Conservation (phyloP, 2,797 vertebrate genomes). For the Amphiprion clarkii region DNA sequence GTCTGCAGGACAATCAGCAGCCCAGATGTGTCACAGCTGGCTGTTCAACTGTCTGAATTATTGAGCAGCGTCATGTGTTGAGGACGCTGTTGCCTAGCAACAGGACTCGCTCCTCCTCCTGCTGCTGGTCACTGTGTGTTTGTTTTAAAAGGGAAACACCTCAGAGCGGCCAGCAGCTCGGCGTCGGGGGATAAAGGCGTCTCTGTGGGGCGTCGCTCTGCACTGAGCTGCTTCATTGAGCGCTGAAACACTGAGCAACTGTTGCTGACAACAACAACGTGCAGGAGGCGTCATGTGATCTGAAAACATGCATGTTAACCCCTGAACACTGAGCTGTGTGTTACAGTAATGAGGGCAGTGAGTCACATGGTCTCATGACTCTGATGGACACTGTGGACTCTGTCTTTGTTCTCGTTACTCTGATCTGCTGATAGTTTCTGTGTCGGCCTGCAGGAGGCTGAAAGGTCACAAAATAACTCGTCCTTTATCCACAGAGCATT, state of each 20-base stretch:
- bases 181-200: constrained; percentile 25
- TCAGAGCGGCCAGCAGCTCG: constrained; percentile 1
- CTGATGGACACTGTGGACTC: constrained; percentile 10
- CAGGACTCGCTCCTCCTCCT: not conserved
- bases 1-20: too few species aligned
- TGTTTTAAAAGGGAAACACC: constrained; percentile 42
- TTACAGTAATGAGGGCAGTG: constrained; percentile 28
- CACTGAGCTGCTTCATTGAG: constrained; percentile 45
- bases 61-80: not conserved
- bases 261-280: constrained; percentile 44
- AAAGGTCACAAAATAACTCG: constrained; percentile 11
- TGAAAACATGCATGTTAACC: constrained; percentile 41
- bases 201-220: constrained; percentile 47
- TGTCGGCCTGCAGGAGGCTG: not conserved
- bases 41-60: not conserved
- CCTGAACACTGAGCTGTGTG: constrained; percentile 40
- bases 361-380: constrained; percentile 48
- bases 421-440: too few species aligned
- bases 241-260: constrained; percentile 40
- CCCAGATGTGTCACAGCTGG: not conserved
- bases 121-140: not conserved
- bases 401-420: not conserved
- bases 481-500: not conserved
- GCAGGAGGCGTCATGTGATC: constrained; percentile 52
- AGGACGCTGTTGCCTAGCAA: constrained; percentile 20